A percentile compares a stretch with the other conserved stretches of the same genome.
Conservation (phyloP, 2,888 invertebrate genomes). For the Tricholauxania praeusta region DNA sequence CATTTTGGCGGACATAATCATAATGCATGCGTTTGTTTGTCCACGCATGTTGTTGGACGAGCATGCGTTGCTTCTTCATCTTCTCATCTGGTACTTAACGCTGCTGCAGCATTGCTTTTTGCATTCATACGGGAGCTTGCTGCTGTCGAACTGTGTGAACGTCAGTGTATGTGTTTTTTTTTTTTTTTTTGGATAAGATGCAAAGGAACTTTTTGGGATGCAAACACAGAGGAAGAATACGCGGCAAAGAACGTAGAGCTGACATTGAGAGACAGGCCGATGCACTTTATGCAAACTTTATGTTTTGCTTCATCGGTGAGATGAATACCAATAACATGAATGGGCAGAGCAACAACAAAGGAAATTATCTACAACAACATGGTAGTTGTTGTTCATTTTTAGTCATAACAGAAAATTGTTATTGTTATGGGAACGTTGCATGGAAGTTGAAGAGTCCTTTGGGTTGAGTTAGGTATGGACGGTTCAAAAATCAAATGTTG, state of each 20-base stretch:
- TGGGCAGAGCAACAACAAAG: constrained; percentile 26
- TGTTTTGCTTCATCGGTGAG: constrained; percentile 4
- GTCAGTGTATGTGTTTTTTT: background rate
- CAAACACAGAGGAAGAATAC: no score
- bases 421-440: background rate
- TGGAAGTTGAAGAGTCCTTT: constrained; percentile 29
- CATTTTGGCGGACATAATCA: constrained; percentile 55
- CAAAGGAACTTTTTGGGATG: no score
- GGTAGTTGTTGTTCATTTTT: background rate
- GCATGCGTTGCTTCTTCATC: constrained; percentile 7
- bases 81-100: no score
- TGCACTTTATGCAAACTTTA: constrained; percentile 8
- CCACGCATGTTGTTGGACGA: constrained; percentile 20
- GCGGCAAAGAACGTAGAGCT: constrained; percentile 1
- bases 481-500: no score
- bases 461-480: constrained; percentile 7
- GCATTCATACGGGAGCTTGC: constrained; percentile 10
- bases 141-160: background rate
- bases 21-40: constrained; percentile 53
- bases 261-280: background rate
- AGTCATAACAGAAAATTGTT: constrained; percentile 2
- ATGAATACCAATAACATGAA: constrained; percentile 32
- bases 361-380: constrained; percentile 11
- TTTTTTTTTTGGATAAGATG: background rate
- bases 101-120: background rate